Conservation (phyloP, 2,797 vertebrate genomes). For the Nyctalus aviator region DNA sequence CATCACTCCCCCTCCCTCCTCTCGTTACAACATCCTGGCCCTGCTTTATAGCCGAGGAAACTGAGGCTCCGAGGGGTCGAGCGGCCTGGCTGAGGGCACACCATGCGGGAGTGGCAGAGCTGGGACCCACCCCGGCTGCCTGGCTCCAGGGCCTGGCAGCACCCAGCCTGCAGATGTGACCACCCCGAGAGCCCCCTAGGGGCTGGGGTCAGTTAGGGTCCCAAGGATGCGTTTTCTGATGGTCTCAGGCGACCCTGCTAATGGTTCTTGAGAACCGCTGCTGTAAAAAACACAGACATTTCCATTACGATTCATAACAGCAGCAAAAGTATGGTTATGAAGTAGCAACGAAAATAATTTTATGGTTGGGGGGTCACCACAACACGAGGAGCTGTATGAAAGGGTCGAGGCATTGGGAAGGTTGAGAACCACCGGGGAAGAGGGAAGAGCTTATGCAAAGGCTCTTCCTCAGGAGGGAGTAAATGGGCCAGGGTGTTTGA, state of each 20-base stretch:
- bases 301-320: no score
- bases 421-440: no score
- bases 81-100: neutral
- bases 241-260: no score
- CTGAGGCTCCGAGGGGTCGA: neutral
- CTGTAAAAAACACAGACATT: no score
- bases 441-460: neutral
- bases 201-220: neutral
- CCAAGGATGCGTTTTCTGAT: neutral
- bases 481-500: neutral
- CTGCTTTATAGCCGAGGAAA: neutral
- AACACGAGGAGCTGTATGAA: no score
- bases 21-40: neutral
- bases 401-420: no score
- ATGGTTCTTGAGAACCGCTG: no score
- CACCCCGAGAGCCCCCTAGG: neutral
- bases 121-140: neutral
- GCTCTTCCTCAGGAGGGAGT: neutral
- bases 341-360: no score
- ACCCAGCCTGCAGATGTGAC: neutral
- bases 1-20: neutral
- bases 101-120: no score
- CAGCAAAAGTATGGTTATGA: no score
- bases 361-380: no score
- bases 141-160: neutral